These are phyloP conservation scores for Channallabes apus DNA, from an alignment of 2,797 vertebrate genomes.

Conservation along the genomic window DNA sequence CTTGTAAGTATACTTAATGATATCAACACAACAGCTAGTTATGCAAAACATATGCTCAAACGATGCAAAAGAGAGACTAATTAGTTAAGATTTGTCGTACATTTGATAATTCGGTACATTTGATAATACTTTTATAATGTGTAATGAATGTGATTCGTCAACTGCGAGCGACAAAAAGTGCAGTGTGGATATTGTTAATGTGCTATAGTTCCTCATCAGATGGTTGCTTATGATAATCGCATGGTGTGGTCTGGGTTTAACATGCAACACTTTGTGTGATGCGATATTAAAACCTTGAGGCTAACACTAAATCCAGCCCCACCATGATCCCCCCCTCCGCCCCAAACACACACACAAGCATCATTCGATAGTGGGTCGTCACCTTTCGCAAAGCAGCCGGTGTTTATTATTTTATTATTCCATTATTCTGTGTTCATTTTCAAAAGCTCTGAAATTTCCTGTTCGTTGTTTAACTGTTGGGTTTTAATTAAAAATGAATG, in stretches of 20 bases:
- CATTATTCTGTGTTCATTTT: background rate
- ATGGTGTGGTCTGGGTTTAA: conserved; percentile 30
- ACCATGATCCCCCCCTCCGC: too few relatives aligned
- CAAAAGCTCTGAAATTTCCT: conserved; percentile 37
- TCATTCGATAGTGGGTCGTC: conserved; percentile 36
- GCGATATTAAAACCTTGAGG: conserved; percentile 46
- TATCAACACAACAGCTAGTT: background rate
- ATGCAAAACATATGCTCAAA: background rate
- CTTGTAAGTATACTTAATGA: background rate
- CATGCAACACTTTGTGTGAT: conserved; percentile 25
- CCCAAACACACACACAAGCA: conserved; percentile 2
- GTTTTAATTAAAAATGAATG: conserved; percentile 54
- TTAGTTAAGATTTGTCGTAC: background rate
- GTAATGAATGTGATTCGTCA: background rate
- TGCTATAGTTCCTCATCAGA: background rate
- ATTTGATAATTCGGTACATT: background rate
- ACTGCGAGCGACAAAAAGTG: background rate
- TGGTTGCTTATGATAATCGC: conserved; percentile 15
- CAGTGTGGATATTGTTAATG: background rate
- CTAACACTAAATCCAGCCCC: too few relatives aligned
- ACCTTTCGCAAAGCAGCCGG: background rate
- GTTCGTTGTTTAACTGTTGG: conserved; percentile 43
- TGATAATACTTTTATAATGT: too few relatives aligned
- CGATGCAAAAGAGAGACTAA: background rate
- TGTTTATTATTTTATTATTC: conserved; percentile 6